Evolutionary conservation across 2,797 vertebrate genomes (phyloP).

Genomic region (Catostomus latipinnis): DNA sequence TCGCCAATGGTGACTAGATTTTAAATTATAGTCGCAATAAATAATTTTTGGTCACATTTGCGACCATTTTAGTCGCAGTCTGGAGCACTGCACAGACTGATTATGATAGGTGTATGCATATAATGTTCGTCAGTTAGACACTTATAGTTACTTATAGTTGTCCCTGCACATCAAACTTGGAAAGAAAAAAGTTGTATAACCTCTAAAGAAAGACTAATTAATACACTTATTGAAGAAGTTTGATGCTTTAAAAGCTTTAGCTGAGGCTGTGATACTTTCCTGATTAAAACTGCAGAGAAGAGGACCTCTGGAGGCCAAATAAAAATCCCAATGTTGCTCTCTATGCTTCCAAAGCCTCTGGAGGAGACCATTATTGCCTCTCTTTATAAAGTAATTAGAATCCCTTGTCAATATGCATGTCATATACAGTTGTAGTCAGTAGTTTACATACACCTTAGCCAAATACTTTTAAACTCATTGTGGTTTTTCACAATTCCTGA

Average conservation of each 20-base stretch:
- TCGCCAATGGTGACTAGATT: too few relatives aligned
- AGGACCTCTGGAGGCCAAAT: constrained; percentile 40
- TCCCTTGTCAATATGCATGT: background rate
- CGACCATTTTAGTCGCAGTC: too few relatives aligned
- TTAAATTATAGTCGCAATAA: too few relatives aligned
- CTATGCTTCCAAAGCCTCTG: constrained; percentile 10
- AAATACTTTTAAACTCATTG: background rate
- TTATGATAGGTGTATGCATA: too few relatives aligned
- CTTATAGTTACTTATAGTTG: background rate
- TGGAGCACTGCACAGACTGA: too few relatives aligned
- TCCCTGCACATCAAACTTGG: background rate
- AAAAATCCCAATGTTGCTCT: constrained; percentile 33
- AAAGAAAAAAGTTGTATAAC: constrained; percentile 9
- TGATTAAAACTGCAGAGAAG: constrained; percentile 60
- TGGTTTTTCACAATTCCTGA: background rate
- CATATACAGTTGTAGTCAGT: background rate
- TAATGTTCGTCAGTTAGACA: too few relatives aligned
- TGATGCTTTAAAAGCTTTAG: constrained; percentile 53
- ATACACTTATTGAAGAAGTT: constrained; percentile 56
- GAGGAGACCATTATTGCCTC: constrained; percentile 11
- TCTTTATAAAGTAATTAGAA: constrained; percentile 17
- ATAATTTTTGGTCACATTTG: too few relatives aligned
- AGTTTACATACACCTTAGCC: too few relatives aligned
- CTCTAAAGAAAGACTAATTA: constrained; percentile 57
- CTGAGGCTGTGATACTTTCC: constrained; percentile 55